Evolutionary conservation across 2,113 vertebrate genomes (phyloP), one percentile per base, ranked within the genome.

Genomic region (Sceloporus tristichus): DNA sequence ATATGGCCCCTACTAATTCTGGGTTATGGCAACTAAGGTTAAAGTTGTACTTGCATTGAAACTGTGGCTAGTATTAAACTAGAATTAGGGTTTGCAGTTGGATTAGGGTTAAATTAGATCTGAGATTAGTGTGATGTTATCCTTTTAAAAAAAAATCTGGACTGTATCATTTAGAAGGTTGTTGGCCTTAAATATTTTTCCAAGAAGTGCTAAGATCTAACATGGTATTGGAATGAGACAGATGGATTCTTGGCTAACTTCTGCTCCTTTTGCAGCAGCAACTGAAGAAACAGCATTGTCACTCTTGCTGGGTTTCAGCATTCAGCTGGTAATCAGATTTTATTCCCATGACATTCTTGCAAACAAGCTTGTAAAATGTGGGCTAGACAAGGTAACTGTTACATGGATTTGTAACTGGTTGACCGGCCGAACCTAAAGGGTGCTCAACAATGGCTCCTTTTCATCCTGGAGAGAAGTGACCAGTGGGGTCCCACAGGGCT

Each of bases 241-340:
- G 21, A 75, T 18, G 18, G 40, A 53, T 81, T 59, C 62, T 23
- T 73, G 25, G 23, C 16, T 59, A 19, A 9, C 38, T 59, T 23
- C 11, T 74, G 40, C 10, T 25, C n/a, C 13, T 16, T 53, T 38
- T n/a, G 7, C n/a, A 21, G 13, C n/a, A 78, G 48, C 42, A 76
- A 14, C 62, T 70, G 54, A 42, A 18, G 53, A 73, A 87, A 81
- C 34, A 86, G 85, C 78, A 56, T 38, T 70, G 56, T 83, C 71
- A 88, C 83, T 88, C 86, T 76, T 76, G 38, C 56, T 75, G 40
- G 16, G 53, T 82, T 77, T 83, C 68, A 88, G 62, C 23, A 78
- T 70, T 70, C 48, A n/a, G 16, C 11, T 83, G 21, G 40, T 78
- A 77, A 70, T 34, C 73, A 70, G 16, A 84, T 77, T 68, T 83